These are phyloP conservation scores for Trachythela sp. DNA, from an alignment of 64 coral and sea anemone species.

Conservation along the genomic window DNA sequence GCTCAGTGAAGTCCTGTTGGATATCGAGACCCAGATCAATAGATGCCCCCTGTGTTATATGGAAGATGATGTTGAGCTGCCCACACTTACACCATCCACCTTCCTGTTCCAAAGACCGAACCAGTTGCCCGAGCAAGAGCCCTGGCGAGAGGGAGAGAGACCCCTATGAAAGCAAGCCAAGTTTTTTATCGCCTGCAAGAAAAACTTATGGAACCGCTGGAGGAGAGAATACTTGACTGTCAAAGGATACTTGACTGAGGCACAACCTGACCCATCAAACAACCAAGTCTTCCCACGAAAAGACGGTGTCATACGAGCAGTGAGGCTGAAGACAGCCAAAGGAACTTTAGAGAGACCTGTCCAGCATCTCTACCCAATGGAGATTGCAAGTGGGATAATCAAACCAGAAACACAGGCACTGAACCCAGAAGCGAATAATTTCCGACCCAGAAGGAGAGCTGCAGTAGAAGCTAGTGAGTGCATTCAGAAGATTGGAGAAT, in stretches of 20 bases:
- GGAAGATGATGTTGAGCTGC: constrained; percentile 38
- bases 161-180: constrained; percentile 6
- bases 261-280: constrained; percentile 43
- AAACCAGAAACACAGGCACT: neutral
- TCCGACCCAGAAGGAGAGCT: constrained; percentile 28
- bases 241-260: constrained; percentile 22
- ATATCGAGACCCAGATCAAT: constrained; percentile 42
- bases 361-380: constrained; percentile 42
- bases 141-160: neutral
- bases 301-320: too few species aligned
- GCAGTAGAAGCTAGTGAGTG: constrained; percentile 6
- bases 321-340: constrained; percentile 31
- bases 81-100: too few species aligned
- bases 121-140: neutral
- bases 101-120: constrained; percentile 37
- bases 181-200: constrained; percentile 24
- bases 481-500: neutral
- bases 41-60: constrained; percentile 29
- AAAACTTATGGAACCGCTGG: constrained; percentile 24
- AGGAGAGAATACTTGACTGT: constrained; percentile 36
- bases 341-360: constrained; percentile 33
- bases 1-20: constrained; percentile 28
- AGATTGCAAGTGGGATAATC: constrained; percentile 6
- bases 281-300: neutral
- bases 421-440: constrained; percentile 12